These are phyloP conservation scores for Chymomyza amoena DNA, from an alignment of 2,888 invertebrate species.

Conservation along the genomic window DNA sequence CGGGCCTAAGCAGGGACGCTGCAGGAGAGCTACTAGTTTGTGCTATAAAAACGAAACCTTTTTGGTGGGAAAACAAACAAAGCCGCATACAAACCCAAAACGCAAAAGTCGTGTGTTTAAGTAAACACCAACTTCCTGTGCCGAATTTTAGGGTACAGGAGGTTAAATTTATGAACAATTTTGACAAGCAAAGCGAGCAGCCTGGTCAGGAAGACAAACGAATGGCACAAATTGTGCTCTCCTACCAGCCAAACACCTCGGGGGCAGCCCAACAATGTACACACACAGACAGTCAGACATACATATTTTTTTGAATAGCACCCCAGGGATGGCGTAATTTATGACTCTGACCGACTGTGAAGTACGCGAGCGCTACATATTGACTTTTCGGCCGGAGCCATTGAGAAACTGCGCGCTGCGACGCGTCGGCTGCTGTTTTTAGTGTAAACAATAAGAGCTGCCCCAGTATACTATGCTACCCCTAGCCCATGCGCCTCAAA, in stretches of 20 bases:
- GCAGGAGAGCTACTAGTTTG: background rate
- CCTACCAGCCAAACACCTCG: conserved; percentile 52
- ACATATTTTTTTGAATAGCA: conserved; percentile 64
- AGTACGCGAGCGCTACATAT: conserved; percentile 40
- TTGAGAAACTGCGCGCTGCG: conserved; percentile 22
- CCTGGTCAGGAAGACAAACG: conserved; percentile 21
- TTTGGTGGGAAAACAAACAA: conserved; percentile 27
- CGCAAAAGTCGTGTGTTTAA: conserved; percentile 40
- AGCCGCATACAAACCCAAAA: background rate
- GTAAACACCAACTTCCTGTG: conserved; percentile 72
- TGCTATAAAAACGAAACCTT: conserved; percentile 1
- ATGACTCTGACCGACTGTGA: conserved; percentile 67
- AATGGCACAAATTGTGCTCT: conserved; percentile 32
- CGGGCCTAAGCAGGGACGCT: background rate
- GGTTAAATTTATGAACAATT: conserved; percentile 68
- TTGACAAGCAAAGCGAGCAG: conserved; percentile 46
- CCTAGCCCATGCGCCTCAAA: background rate
- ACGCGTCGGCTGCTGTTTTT: background rate
- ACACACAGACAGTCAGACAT: conserved; percentile 30
- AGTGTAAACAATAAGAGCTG: conserved; percentile 7
- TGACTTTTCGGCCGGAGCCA: conserved; percentile 55
- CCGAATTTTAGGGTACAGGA: conserved; percentile 33
- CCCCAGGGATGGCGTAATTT: conserved; percentile 71
- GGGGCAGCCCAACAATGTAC: conserved; percentile 37
- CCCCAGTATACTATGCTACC: background rate